Evolutionary conservation across 2,113 vertebrate species (phyloP).

Genomic region (Chionis minor): DNA sequence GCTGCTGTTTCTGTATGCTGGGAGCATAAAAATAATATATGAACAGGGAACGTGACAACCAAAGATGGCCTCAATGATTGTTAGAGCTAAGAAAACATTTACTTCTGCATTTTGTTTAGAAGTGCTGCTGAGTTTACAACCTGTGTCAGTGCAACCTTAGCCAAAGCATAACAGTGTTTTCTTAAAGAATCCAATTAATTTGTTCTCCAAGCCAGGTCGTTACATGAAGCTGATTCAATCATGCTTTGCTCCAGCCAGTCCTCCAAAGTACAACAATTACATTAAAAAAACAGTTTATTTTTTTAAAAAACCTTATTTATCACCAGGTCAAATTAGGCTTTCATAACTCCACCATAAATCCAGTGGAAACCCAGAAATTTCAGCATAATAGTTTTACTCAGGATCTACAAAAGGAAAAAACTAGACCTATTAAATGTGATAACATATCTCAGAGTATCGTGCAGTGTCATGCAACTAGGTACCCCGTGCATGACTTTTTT

Average conservation of each 20-base stretch:
- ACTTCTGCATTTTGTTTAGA: neutral
- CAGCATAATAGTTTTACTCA: neutral
- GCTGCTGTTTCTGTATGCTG: slow-evolving; percentile 44
- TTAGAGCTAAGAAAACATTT: slow-evolving; percentile 51
- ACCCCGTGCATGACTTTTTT: too few relatives aligned
- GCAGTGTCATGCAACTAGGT: neutral
- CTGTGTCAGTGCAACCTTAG: neutral
- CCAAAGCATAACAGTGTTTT: neutral
- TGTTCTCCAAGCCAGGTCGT: neutral
- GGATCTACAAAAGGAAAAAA: neutral
- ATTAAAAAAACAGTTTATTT: neutral
- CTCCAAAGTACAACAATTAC: neutral
- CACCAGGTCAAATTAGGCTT: neutral
- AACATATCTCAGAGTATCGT: neutral
- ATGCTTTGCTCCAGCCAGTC: neutral
- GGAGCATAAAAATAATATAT: slow-evolving; percentile 51
- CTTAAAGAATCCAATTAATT: slow-evolving; percentile 17
- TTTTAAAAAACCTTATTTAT: neutral
- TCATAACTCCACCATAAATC: neutral
- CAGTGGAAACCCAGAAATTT: neutral
- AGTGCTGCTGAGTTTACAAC: neutral
- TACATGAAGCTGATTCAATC: neutral
- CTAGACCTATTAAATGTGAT: neutral
- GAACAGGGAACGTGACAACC: slow-evolving; percentile 7
- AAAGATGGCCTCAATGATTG: slow-evolving; percentile 24